Base-by-base conservation (phyloP, 2,797 vertebrate genomes). In the Coendou prehensilis region DNA sequence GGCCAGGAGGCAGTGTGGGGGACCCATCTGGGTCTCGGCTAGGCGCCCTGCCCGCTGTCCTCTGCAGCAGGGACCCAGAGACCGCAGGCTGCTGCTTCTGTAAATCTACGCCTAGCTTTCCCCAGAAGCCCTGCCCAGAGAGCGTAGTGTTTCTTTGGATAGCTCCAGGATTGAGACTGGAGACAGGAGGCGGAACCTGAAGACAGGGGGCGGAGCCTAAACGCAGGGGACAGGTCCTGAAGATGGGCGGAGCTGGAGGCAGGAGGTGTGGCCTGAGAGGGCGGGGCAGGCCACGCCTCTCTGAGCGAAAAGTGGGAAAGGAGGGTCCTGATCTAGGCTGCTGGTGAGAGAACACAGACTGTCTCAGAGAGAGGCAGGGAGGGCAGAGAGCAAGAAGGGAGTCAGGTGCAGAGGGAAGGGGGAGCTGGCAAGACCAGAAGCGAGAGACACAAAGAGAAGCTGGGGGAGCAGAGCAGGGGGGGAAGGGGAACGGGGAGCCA, bases 141-240 rank as follows among this genome's bases (percentile, higher is more conserved):
- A 63, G 41, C 5, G 78, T 96, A 97, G 98, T 98, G 98, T 97
- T 97, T 96, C 92, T 97, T 96, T 94, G 96, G 92, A 93, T 84
- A 91, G 93, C 96, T 89, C 61, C 57, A 33, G 92, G 91, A 91
- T 86, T 88, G 17, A 7, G 54, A 78, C 33, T 71, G 87, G 71
- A 80, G 64, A 82, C 4, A 9, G 94, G 76, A 71, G 71, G 57
- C 83, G 73, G 82, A 73, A 7, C 28, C 28, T 14, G 11, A 64
- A 30, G 9, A 67, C 30, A 14, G 30, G 59, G 23, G 73, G 61
- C 80, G 71, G 75, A 79, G 26, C 37, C 71, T 73, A 22, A 45
- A 11, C 3, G 10, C 59, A 18, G 41, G 71, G 22, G 22, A 22
- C 69, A 9, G 41, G 41, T 22, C 37, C 71, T 13, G 41, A 14